Conservation (phyloP, 2,888 invertebrate genomes). For the Nymphalis polychloros region DNA sequence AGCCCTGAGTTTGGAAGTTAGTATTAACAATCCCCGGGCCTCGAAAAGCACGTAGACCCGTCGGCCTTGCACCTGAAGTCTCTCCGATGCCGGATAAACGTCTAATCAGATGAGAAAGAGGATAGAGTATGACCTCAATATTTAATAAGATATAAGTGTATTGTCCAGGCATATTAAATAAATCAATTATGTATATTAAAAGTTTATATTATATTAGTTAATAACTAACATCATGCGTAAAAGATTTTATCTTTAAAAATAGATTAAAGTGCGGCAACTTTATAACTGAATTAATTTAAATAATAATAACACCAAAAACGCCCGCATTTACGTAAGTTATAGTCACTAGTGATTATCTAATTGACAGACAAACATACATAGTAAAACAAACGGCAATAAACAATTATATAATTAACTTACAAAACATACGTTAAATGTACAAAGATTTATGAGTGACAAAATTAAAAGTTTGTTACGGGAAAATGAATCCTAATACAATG, state of each 20-base stretch:
- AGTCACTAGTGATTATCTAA: conserved; percentile 29
- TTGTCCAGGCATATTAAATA: too few species aligned
- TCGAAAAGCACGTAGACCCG: too few species aligned
- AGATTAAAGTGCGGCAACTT: neutral
- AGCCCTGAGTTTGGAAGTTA: too few species aligned
- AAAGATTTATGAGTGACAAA: conserved; percentile 35
- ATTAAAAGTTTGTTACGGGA: neutral
- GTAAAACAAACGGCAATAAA: conserved; percentile 32
- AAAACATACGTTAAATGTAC: conserved; percentile 20
- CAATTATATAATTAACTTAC: conserved; percentile 38
- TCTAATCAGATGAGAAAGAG: too few species aligned
- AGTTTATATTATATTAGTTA: too few species aligned
- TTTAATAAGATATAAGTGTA: too few species aligned
- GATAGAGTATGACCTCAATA: too few species aligned
- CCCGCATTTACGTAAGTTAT: conserved; percentile 7
- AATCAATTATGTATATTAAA: too few species aligned
- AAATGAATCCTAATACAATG: neutral
- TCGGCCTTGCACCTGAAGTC: too few species aligned
- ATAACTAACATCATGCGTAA: too few species aligned
- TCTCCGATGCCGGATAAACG: too few species aligned
- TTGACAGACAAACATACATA: conserved; percentile 34
- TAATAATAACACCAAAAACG: conserved; percentile 6
- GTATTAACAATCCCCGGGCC: too few species aligned
- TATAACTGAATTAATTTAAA: neutral
- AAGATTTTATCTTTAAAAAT: neutral